Evolutionary conservation across 2,797 vertebrate genomes (phyloP).

Genomic region (Cetoscarus ocellatus): DNA sequence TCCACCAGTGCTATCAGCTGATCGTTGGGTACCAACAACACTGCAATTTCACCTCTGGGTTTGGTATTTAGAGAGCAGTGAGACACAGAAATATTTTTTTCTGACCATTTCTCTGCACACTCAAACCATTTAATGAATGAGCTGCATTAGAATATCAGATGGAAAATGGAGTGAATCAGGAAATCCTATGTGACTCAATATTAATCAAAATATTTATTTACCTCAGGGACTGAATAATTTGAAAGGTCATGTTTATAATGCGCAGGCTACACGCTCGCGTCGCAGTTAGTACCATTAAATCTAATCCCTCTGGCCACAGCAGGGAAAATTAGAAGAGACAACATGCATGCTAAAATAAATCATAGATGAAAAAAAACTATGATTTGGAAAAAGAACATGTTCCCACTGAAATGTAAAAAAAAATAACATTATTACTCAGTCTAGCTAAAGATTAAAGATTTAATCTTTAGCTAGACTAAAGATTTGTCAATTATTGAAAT

Average conservation of each 20-base stretch:
- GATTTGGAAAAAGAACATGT: not conserved
- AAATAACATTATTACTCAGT: too few relatives aligned
- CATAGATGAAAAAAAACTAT: not conserved
- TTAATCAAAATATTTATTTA: slow-evolving; percentile 32
- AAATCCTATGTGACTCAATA: slow-evolving; percentile 9
- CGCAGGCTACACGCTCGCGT: slow-evolving; percentile 12
- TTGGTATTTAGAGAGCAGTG: not conserved
- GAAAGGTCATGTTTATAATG: not conserved
- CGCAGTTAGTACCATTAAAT: slow-evolving; percentile 2
- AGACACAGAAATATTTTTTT: slow-evolving; percentile 10
- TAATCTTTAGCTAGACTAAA: too few relatives aligned
- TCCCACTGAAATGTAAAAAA: not conserved
- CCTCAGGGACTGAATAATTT: not conserved
- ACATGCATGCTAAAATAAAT: slow-evolving; percentile 18
- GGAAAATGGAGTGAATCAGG: not conserved
- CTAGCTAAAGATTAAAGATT: too few relatives aligned
- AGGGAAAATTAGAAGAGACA: slow-evolving; percentile 16
- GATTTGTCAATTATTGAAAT: too few relatives aligned
- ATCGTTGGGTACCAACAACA: not conserved
- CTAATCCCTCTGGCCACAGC: slow-evolving; percentile 15
- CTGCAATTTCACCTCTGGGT: not conserved
- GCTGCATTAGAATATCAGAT: not conserved
- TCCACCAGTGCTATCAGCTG: not conserved
- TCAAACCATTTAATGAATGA: not conserved
- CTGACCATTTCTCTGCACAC: not conserved